Evolutionary conservation across 1,140 invertebrate species (phyloP).

Genomic region (Scaptomyza hsui): DNA sequence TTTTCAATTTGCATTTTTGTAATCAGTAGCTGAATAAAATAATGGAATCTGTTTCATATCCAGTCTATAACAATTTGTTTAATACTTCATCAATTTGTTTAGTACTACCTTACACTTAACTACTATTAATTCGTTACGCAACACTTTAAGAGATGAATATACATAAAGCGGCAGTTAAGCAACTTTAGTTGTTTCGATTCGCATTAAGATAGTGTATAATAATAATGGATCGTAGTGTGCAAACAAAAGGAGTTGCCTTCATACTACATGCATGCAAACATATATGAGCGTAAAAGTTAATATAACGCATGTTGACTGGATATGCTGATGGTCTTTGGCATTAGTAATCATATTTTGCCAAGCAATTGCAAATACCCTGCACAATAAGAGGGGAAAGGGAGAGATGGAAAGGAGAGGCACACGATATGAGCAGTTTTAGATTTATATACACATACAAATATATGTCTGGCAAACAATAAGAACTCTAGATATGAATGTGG

Average conservation of each 20-base stretch:
- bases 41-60: no score
- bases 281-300: conserved; percentile 62
- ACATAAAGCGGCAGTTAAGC: conserved; percentile 6
- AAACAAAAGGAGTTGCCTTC: conserved; percentile 51
- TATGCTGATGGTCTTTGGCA: conserved; percentile 51
- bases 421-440: conserved; percentile 78
- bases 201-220: conserved; percentile 27
- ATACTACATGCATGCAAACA: conserved; percentile 1
- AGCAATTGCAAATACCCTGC: conserved; percentile 65
- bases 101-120: not conserved
- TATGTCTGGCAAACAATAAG: conserved; percentile 66
- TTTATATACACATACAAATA: conserved; percentile 48
- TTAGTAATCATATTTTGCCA: conserved; percentile 75
- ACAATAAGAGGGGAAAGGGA: not conserved
- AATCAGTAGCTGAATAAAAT: no score
- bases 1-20: not conserved
- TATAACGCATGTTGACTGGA: conserved; percentile 57
- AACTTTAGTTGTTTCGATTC: conserved; percentile 9
- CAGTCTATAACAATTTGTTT: no score
- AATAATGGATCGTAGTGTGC: conserved; percentile 29
- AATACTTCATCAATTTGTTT: no score
- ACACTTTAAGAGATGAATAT: not conserved
- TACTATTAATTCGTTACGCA: no score
- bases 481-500: conserved; percentile 46
- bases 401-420: not conserved